phyloP scores from a whole-genome alignment of 2,888 invertebrate genomes.

The Nomada fucata region DNA sequence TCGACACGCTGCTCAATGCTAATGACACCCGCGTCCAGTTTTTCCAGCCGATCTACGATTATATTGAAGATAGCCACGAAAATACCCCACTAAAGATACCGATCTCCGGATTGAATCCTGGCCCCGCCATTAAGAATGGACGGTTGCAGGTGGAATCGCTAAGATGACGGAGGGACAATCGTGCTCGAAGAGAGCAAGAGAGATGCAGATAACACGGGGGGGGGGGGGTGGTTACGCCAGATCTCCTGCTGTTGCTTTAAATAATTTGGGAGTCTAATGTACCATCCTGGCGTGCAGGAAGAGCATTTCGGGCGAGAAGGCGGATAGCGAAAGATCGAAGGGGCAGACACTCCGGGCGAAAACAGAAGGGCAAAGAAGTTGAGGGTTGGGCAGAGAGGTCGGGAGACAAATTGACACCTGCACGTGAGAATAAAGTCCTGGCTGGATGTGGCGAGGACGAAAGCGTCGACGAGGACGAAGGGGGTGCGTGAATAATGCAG shows the following conservation, averaged over 20 bases:
- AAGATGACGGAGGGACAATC: slow-evolving; percentile 43
- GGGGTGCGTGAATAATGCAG: slow-evolving; percentile 81
- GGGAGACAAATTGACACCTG: slow-evolving; percentile 79
- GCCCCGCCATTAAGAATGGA: slow-evolving; percentile 66
- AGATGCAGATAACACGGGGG: not conserved
- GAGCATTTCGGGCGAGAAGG: slow-evolving; percentile 50
- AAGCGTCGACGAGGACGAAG: slow-evolving; percentile 54
- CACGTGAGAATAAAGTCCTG: slow-evolving; percentile 69
- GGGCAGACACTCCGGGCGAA: slow-evolving; percentile 15
- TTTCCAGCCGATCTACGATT: slow-evolving; percentile 47
- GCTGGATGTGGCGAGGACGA: slow-evolving; percentile 58
- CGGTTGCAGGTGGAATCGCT: slow-evolving; percentile 27
- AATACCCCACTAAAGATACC: slow-evolving; percentile 50
- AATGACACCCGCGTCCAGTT: slow-evolving; percentile 7
- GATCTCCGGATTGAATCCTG: slow-evolving; percentile 72
- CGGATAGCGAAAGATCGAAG: slow-evolving; percentile 29
- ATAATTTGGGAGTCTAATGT: slow-evolving; percentile 84
- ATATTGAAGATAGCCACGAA: slow-evolving; percentile 54
- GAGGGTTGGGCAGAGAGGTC: slow-evolving; percentile 25
- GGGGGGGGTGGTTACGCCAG: not conserved
- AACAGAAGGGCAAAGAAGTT: slow-evolving; percentile 11
- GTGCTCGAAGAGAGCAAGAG: slow-evolving; percentile 21
- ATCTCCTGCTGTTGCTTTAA: slow-evolving; percentile 79
- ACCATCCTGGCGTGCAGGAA: slow-evolving; percentile 30
- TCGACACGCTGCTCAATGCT: slow-evolving; percentile 19